These are phyloP conservation scores for Phaethon lepturus DNA, from an alignment of 2,113 vertebrate genomes.

Conservation along the genomic window DNA sequence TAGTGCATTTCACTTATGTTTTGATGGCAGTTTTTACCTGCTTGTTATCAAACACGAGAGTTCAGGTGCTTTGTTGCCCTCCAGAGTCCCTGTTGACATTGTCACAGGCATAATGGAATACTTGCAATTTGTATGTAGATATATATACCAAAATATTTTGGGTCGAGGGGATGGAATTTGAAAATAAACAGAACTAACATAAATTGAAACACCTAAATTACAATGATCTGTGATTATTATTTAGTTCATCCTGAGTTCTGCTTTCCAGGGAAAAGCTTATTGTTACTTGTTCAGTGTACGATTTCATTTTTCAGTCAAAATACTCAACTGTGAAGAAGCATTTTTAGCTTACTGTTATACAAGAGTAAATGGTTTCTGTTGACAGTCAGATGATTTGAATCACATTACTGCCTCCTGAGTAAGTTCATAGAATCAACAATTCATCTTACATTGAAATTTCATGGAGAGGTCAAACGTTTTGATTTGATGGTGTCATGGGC, in stretches of 20 bases:
- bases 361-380: background rate
- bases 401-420: slow-evolving; percentile 13
- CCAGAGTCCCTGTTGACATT: background rate
- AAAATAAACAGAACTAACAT: background rate
- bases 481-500: background rate
- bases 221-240: background rate
- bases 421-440: background rate
- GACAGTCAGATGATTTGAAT: slow-evolving; percentile 30
- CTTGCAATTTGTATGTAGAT: background rate
- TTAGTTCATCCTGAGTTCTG: background rate
- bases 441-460: background rate
- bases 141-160: background rate
- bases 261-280: background rate
- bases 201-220: background rate
- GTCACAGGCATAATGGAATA: background rate
- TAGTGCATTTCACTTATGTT: background rate
- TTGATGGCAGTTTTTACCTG: background rate
- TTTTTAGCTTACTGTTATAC: slow-evolving; percentile 15
- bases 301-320: slow-evolving; percentile 25
- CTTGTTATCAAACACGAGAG: background rate
- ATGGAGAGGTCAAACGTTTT: slow-evolving; percentile 21
- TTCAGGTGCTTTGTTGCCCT: background rate
- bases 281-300: background rate
- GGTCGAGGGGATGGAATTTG: background rate
- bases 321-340: background rate